phyloP scores from a whole-genome alignment of 2,888 invertebrate genomes.

The Odontomyia ornata region DNA sequence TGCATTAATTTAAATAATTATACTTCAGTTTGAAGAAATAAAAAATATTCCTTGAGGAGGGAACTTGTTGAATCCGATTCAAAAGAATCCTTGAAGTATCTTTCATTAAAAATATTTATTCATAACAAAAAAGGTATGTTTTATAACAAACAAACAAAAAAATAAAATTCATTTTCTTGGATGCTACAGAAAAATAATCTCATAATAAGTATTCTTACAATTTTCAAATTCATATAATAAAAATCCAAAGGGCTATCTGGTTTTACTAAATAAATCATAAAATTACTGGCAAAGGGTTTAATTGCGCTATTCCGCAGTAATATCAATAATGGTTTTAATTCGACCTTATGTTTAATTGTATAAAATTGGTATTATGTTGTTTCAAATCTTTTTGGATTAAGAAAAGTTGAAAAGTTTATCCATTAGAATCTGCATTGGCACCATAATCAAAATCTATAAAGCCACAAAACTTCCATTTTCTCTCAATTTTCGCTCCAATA shows the following conservation, averaged over 20 bases:
- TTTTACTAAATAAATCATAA: neutral
- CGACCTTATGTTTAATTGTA: constrained; percentile 1
- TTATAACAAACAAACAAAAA: no score
- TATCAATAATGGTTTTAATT: neutral
- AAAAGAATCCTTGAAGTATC: no score
- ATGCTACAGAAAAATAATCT: constrained; percentile 24
- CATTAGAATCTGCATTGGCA: constrained; percentile 3
- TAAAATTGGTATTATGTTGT: constrained; percentile 29
- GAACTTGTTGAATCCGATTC: no score
- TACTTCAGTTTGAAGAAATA: no score
- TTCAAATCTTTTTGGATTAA: neutral
- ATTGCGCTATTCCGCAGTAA: constrained; percentile 35
- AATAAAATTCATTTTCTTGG: no score
- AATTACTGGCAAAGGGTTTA: neutral
- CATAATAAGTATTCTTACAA: constrained; percentile 10
- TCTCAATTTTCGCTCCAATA: constrained; percentile 85
- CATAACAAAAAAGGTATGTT: no score
- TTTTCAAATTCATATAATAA: neutral
- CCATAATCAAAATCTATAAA: constrained; percentile 51
- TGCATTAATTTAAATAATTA: no score
- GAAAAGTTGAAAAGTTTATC: neutral
- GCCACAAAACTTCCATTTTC: constrained; percentile 85
- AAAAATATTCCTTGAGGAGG: no score
- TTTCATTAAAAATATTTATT: no score
- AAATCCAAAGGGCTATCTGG: neutral